phyloP scores from a whole-genome alignment of 2,888 invertebrate genomes.

The Margaritifera margaritifera region DNA sequence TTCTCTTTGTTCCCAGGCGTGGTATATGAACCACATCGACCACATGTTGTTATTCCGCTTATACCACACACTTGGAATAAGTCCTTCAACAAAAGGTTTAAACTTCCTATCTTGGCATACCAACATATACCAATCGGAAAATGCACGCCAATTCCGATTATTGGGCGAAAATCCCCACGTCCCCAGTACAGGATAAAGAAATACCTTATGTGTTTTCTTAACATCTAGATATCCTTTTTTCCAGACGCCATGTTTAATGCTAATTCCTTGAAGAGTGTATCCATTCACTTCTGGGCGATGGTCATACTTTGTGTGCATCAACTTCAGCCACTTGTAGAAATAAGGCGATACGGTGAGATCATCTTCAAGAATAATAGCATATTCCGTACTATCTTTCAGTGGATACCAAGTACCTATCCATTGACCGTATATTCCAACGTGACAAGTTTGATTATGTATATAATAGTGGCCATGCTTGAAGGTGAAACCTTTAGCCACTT shows the following conservation, averaged over 20 bases:
- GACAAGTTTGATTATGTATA: no score
- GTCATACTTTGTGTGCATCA: slow-evolving; percentile 24
- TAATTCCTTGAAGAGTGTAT: slow-evolving; percentile 25
- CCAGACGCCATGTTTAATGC: slow-evolving; percentile 21
- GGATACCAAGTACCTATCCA: slow-evolving; percentile 17
- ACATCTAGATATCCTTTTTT: slow-evolving; percentile 8
- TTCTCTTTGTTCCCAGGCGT: slow-evolving; percentile 10
- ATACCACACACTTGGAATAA: slow-evolving; percentile 18
- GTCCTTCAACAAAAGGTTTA: slow-evolving; percentile 10
- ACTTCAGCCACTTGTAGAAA: slow-evolving; percentile 28
- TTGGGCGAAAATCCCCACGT: slow-evolving; percentile 32
- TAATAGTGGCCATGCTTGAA: no score
- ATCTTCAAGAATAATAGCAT: slow-evolving; percentile 31
- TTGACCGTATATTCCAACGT: no score
- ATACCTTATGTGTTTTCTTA: slow-evolving; percentile 18
- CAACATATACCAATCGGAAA: slow-evolving; percentile 13
- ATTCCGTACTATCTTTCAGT: slow-evolving; percentile 10
- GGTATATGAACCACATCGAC: slow-evolving; percentile 26
- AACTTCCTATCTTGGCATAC: background rate
- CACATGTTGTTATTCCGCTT: slow-evolving; percentile 17
- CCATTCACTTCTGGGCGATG: slow-evolving; percentile 19
- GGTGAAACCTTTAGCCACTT: no score
- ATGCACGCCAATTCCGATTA: slow-evolving; percentile 16
- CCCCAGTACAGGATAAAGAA: slow-evolving; percentile 25
- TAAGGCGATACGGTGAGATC: slow-evolving; percentile 32